Evolutionary conservation across 2,113 vertebrate genomes (phyloP), one percentile per base, ranked within the genome.

Genomic region (Orcinus orca): DNA sequence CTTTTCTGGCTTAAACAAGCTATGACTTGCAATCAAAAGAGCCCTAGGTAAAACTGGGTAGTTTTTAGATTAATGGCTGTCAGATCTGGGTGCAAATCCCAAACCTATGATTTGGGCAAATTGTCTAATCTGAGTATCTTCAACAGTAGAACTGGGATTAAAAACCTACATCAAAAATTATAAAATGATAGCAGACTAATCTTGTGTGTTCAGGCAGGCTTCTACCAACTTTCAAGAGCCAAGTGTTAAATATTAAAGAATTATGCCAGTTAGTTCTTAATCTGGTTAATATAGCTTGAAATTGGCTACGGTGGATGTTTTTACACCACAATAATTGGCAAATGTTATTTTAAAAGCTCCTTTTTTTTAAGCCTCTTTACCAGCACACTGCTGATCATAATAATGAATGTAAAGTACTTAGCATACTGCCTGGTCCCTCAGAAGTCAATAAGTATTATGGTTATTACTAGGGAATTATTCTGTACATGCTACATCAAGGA

Each of bases 391-490:
- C 31, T 44, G 74, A 92, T 83, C 83, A 44, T 65, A 88, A 73
- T 83, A 89, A 84, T 55, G 7, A 17, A 71, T 77, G 3, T 60
- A 55, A 97, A 77, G 6, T 17, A 9, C 44, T 70, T 38, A 47
- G 14, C n/a, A 76, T 31, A 15, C 29, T 58, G 26, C 5, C 55
- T 92, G 47, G 26, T 15, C 21, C 15, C 70, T 86, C 26, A 71
- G 4, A 21, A 68, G 8, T 33, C 47, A 62, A 6, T 68, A 53
- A 77, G 9, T 81, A 13, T n/a, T 62, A 53, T 80, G 71, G 41
- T 80, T 92, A 62, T 85, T 92, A 82, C 55, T 77, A 76, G 20
- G 93, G 91, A 95, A 93, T 91, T 85, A n/a, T 14, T 44, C 23
- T 58, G 1, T 26, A 2, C 17, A 47, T 90, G 82, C 26, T 33